Evolutionary conservation across 2,797 vertebrate species (phyloP), one percentile per base, ranked within the genome.

Genomic region (Leptoclinus maculatus): DNA sequence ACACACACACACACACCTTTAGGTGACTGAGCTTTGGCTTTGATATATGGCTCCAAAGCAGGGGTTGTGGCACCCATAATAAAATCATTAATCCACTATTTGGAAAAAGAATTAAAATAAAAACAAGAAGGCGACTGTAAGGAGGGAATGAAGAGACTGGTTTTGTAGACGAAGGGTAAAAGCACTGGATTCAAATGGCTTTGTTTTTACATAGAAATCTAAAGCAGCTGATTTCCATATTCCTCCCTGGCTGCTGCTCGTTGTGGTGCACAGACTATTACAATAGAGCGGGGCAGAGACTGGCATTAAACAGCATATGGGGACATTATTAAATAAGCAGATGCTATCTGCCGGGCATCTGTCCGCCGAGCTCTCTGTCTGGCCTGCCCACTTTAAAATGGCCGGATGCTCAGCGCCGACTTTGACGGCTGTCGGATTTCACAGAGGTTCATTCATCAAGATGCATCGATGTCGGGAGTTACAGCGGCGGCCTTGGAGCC

Each of bases 251-350:
- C 70, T 83, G 69, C 41, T 77, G 39, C 54, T 29, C 25, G 1
- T 47, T 66, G 45, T 77, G 63, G 51, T 45, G 49, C 41, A 23
- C 53, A 34, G 34, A 68, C 47, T 54, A 54, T 68, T 71, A 74
- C 29, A 81, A 39, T 3, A 57, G 27, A 12, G 34, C 11, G 41
- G 21, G 34, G 63, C 69, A 64, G 73, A 56, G 58, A n/a, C 29
- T 38, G 67, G 36, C 78, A 79, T 76, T 83, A 80, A 82, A 72
- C 74, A 72, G 63, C 69, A 84, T 74, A 82, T 27, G 54, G 68
- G 53, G 45, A 59, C 11, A 69, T 76, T 66, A 89, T 76, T 82
- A 57, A 84, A 88, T 72, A 79, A 87, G 70, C 79, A 90, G 85
- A 89, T 80, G 74, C 16, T 74, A 81, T 88, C 79, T 65, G 67